phyloP scores from a whole-genome alignment of 1,140 invertebrate genomes.

The Eubasilissa regina region DNA sequence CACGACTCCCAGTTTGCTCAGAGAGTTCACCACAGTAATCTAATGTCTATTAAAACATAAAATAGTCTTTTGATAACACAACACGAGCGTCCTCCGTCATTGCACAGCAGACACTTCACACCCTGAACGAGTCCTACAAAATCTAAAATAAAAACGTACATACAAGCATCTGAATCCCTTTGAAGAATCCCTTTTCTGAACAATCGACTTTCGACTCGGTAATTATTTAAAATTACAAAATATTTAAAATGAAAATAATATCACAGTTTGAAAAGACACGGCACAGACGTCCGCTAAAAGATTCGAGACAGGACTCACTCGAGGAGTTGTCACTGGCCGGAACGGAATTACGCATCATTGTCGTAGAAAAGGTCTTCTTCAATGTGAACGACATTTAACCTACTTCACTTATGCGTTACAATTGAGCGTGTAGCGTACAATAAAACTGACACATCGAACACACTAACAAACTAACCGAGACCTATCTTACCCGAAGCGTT shows the following conservation, averaged over 20 bases:
- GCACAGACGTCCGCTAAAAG: background rate
- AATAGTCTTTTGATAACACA: too few species aligned
- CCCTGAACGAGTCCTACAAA: too few species aligned
- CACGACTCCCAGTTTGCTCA: too few species aligned
- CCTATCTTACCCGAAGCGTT: background rate
- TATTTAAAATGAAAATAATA: background rate
- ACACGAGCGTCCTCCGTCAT: too few species aligned
- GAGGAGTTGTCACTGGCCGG: background rate
- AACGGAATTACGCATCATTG: too few species aligned
- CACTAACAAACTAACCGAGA: constrained; percentile 1
- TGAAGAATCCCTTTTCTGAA: too few species aligned
- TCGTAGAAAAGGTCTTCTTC: constrained; percentile 10
- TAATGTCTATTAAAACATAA: too few species aligned
- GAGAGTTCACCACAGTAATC: too few species aligned
- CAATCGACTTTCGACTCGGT: background rate
- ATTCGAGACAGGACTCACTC: background rate
- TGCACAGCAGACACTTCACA: too few species aligned
- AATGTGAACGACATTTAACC: background rate
- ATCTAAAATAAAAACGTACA: too few species aligned
- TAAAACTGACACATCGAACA: constrained; percentile 24
- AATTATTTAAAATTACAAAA: background rate
- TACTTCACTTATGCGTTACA: constrained; percentile 12
- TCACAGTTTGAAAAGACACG: background rate
- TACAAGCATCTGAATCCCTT: too few species aligned
- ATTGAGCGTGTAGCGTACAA: constrained; percentile 35